Conservation (phyloP, 1,140 invertebrate genomes). For the Zophobas morio region DNA sequence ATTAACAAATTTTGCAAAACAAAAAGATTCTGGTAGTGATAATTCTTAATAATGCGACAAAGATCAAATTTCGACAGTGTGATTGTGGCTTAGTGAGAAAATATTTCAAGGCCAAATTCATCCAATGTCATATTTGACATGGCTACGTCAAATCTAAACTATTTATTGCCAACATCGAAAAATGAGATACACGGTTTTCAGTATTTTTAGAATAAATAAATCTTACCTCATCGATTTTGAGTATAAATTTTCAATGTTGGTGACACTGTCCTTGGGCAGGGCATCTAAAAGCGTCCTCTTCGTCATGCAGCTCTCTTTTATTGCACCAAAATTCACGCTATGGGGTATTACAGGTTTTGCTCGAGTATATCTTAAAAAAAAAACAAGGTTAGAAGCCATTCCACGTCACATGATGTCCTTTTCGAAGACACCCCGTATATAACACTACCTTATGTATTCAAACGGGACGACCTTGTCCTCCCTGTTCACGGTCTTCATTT, state of each 20-base stretch:
- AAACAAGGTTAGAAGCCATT: slow-evolving; percentile 15
- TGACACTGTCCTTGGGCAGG: slow-evolving; percentile 51
- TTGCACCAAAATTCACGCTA: slow-evolving; percentile 54
- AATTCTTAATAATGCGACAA: no score
- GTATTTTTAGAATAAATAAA: not conserved
- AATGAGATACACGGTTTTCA: not conserved
- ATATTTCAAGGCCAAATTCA: no score
- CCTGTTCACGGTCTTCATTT: slow-evolving; percentile 51
- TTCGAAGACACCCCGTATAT: not conserved
- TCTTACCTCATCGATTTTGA: slow-evolving; percentile 17
- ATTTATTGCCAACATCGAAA: not conserved
- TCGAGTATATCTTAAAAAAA: slow-evolving; percentile 59
- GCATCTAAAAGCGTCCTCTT: slow-evolving; percentile 55
- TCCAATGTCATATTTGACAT: no score
- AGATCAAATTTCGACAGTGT: no score
- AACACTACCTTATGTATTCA: slow-evolving; percentile 58
- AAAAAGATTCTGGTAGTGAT: not conserved
- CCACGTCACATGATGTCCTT: not conserved
- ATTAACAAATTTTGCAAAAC: not conserved
- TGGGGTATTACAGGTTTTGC: slow-evolving; percentile 57
- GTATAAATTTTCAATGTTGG: slow-evolving; percentile 42
- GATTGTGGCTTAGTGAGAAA: no score
- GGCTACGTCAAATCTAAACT: no score
- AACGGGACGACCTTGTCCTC: slow-evolving; percentile 55
- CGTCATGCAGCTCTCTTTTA: slow-evolving; percentile 47